Conservation (phyloP, 2,888 invertebrate species). For the Cabera pusaria region DNA sequence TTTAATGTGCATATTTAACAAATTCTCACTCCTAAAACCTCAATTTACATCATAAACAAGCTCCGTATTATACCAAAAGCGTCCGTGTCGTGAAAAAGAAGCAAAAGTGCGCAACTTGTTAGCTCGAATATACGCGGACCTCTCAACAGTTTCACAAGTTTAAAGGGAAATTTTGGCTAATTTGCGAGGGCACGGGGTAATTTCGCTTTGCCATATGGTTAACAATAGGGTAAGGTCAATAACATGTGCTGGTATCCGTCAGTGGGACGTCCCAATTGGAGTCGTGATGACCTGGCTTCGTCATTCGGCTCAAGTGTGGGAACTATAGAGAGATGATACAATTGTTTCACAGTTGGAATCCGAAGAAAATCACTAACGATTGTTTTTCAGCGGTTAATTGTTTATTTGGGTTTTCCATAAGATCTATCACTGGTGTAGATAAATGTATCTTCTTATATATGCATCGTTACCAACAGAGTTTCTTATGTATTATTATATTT, state of each 20-base stretch:
- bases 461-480: no score
- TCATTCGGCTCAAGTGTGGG: slow-evolving; percentile 32
- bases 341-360: no score
- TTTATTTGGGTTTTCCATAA: no score
- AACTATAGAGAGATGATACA: slow-evolving; percentile 53
- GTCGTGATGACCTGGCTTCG: slow-evolving; percentile 59
- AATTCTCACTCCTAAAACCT: slow-evolving; percentile 4
- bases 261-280: slow-evolving; percentile 70
- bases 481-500: no score
- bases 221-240: slow-evolving; percentile 79
- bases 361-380: no score
- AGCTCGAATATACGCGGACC: slow-evolving; percentile 39
- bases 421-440: no score
- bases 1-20: slow-evolving; percentile 3
- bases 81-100: slow-evolving; percentile 27
- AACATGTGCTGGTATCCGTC: slow-evolving; percentile 71
- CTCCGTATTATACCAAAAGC: slow-evolving; percentile 14
- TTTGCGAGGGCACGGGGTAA: slow-evolving; percentile 54
- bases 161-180: slow-evolving; percentile 52
- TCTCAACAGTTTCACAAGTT: slow-evolving; percentile 35
- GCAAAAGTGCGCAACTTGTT: slow-evolving; percentile 33
- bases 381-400: no score
- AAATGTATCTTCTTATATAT: no score
- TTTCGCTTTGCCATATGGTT: slow-evolving; percentile 71
- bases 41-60: slow-evolving; percentile 21